phyloP scores from a whole-genome alignment of 2,888 invertebrate genomes.

The Dicycla oo region DNA sequence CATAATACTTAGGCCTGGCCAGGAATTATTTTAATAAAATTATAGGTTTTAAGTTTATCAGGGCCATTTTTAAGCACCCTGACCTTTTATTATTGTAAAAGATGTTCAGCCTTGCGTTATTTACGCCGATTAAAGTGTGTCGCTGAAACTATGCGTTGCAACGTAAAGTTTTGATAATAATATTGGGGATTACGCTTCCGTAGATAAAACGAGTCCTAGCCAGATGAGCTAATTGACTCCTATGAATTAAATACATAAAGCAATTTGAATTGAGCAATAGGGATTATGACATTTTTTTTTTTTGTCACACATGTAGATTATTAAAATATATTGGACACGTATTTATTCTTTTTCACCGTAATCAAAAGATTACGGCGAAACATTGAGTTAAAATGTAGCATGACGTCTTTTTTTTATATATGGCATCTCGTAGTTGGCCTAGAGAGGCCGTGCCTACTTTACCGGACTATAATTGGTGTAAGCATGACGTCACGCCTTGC shows the following conservation, averaged over 20 bases:
- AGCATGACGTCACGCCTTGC: no score
- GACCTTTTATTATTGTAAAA: not conserved
- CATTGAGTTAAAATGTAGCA: no score
- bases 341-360: no score
- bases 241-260: not conserved
- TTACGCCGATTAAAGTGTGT: not conserved
- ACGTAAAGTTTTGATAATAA: not conserved
- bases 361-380: no score
- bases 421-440: no score
- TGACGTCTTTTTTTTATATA: no score
- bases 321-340: no score
- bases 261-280: slow-evolving; percentile 15
- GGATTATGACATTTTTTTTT: no score
- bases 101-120: not conserved
- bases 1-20: not conserved
- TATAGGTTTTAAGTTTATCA: no score
- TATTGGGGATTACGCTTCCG: not conserved
- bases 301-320: no score
- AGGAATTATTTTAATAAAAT: not conserved
- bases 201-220: not conserved
- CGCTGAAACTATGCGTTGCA: not conserved
- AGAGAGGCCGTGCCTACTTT: no score
- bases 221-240: not conserved
- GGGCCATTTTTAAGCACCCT: not conserved
- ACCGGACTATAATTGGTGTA: no score